phyloP scores from a whole-genome alignment of 1,140 invertebrate genomes.

The Aricia agestis region DNA sequence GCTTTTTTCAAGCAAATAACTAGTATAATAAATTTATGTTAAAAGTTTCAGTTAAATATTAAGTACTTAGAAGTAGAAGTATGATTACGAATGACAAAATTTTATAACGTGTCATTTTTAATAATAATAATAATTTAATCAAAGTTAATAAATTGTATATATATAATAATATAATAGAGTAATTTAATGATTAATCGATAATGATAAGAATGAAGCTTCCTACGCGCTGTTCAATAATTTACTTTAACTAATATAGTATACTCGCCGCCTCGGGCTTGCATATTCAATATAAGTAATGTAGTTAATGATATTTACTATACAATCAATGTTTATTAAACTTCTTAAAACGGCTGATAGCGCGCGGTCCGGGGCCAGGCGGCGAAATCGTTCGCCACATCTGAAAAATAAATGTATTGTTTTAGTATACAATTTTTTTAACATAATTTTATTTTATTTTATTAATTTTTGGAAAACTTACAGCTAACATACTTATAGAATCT shows the following conservation, averaged over 20 bases:
- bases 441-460: too few relatives aligned
- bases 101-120: conserved; percentile 73
- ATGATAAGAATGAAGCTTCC: conserved; percentile 78
- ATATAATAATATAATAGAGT: conserved; percentile 77
- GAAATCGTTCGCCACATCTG: conserved; percentile 48
- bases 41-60: conserved; percentile 73
- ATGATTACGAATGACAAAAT: conserved; percentile 76
- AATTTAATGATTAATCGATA: conserved; percentile 77
- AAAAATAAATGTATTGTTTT: conserved; percentile 27
- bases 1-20: conserved; percentile 75
- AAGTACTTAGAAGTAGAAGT: conserved; percentile 74
- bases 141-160: conserved; percentile 77
- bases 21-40: conserved; percentile 76
- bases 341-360: conserved; percentile 72
- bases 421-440: too few relatives aligned
- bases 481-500: too few relatives aligned
- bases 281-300: conserved; percentile 67
- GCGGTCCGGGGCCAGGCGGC: conserved; percentile 52
- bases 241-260: conserved; percentile 77
- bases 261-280: conserved; percentile 71
- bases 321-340: conserved; percentile 70
- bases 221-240: conserved; percentile 76
- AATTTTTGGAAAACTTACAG: too few relatives aligned
- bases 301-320: conserved; percentile 71
- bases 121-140: conserved; percentile 73